A percentile compares a stretch with the other conserved stretches of the same genome.
These are phyloP conservation scores for Drosophila algonquin DNA, from an alignment of 2,888 invertebrate species.

Conservation along the genomic window DNA sequence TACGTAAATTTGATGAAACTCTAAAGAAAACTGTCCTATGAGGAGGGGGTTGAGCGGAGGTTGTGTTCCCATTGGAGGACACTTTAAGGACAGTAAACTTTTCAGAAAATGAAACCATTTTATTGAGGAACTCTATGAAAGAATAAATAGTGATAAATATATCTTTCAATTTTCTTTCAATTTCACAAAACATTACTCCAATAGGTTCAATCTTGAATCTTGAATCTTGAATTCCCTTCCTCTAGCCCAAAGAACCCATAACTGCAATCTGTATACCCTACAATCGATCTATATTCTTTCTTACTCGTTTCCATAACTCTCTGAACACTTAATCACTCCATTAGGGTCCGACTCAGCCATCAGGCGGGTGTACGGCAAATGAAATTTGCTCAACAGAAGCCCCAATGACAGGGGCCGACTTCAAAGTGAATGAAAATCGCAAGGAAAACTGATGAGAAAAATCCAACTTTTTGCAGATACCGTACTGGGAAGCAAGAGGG, in stretches of 20 bases:
- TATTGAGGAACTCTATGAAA: not conserved
- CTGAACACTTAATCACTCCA: not conserved
- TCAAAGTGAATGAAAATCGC: slow-evolving; percentile 71
- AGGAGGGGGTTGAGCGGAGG: too few relatives aligned
- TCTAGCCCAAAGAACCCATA: not conserved
- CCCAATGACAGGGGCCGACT: slow-evolving; percentile 51
- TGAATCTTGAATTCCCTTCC: too few relatives aligned
- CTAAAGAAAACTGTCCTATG: slow-evolving; percentile 15
- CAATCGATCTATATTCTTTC: not conserved
- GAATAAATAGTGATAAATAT: too few relatives aligned
- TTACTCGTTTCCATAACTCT: not conserved
- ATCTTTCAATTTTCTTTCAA: too few relatives aligned
- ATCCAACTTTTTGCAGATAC: slow-evolving; percentile 22
- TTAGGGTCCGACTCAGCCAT: not conserved
- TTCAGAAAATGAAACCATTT: not conserved
- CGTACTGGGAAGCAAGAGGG: slow-evolving; percentile 1
- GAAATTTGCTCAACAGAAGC: slow-evolving; percentile 39
- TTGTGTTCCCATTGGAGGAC: not conserved
- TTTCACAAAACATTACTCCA: too few relatives aligned
- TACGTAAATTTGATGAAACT: slow-evolving; percentile 44
- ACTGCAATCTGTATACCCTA: not conserved
- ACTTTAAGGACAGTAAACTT: not conserved
- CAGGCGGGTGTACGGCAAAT: slow-evolving; percentile 2
- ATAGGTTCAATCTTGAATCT: too few relatives aligned
- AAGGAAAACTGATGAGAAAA: slow-evolving; percentile 42